Evolutionary conservation across 2,888 invertebrate species (phyloP).

Genomic region (Acronicta leporina): DNA sequence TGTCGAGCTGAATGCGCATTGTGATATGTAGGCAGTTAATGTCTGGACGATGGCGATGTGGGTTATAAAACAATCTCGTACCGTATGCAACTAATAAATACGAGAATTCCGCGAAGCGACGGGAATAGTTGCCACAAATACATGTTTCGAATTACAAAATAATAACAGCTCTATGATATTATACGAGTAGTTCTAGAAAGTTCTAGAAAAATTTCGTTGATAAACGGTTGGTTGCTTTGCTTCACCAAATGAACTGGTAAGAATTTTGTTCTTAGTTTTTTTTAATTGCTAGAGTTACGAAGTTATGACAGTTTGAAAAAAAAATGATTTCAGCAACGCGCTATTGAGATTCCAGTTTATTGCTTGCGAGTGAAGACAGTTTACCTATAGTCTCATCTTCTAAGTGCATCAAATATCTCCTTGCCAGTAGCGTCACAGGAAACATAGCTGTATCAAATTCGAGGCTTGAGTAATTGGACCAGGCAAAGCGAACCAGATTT

Average conservation of each 20-base stretch:
- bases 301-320: too few species aligned
- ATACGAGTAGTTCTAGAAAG: too few species aligned
- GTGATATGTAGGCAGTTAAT: constrained; percentile 36
- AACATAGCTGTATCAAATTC: constrained; percentile 5
- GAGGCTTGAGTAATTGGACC: constrained; percentile 29
- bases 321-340: too few species aligned
- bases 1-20: constrained; percentile 11
- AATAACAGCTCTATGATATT: constrained; percentile 9
- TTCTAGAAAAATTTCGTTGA: too few species aligned
- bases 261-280: too few species aligned
- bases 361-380: too few species aligned
- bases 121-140: constrained; percentile 52
- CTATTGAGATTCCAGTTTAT: too few species aligned
- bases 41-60: constrained; percentile 21
- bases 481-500: constrained; percentile 15
- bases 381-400: too few species aligned
- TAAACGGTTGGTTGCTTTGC: too few species aligned
- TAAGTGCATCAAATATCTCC: too few species aligned
- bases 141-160: constrained; percentile 20
- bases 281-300: too few species aligned
- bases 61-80: constrained; percentile 31
- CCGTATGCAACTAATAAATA: constrained; percentile 52
- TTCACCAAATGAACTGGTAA: too few species aligned
- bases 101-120: constrained; percentile 51
- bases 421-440: constrained; percentile 2